A percentile compares a stretch with the other conserved stretches of the same genome.
These are phyloP conservation scores for Maniola jurtina DNA, from an alignment of 1,140 invertebrate species.

Conservation along the genomic window DNA sequence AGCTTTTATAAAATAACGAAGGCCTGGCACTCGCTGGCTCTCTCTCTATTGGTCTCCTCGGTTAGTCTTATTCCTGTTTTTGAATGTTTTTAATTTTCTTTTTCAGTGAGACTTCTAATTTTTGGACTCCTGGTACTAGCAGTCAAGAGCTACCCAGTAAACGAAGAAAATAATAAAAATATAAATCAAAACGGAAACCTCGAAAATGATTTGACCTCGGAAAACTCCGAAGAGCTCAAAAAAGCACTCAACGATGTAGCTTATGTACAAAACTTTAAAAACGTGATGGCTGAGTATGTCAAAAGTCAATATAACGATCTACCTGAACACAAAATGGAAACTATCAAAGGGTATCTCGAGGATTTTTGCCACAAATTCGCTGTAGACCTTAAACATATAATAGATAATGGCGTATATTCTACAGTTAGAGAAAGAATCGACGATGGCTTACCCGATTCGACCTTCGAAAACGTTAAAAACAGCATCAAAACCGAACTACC, in stretches of 20 bases:
- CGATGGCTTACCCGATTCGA: slow-evolving; percentile 41
- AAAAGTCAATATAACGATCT: slow-evolving; percentile 33
- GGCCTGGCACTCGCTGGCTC: too few species aligned
- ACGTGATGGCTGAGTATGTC: slow-evolving; percentile 38
- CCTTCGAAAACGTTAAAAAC: slow-evolving; percentile 38
- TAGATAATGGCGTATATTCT: slow-evolving; percentile 19
- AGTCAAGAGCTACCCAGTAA: slow-evolving; percentile 14
- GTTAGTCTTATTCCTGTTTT: too few species aligned
- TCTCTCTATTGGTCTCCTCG: too few species aligned
- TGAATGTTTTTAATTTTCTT: too few species aligned
- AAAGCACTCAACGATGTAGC: slow-evolving; percentile 24
- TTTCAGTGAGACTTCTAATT: background rate
- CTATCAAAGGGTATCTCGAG: slow-evolving; percentile 33
- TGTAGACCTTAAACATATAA: slow-evolving; percentile 37
- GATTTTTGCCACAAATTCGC: slow-evolving; percentile 41
- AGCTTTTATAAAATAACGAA: too few species aligned
- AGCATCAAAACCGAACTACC: slow-evolving; percentile 38
- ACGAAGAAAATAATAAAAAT: slow-evolving; percentile 6
- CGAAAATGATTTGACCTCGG: slow-evolving; percentile 8
- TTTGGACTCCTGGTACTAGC: slow-evolving; percentile 5
- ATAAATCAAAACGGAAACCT: slow-evolving; percentile 1
- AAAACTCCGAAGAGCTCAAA: slow-evolving; percentile 20
- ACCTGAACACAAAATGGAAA: slow-evolving; percentile 32
- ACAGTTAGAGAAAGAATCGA: slow-evolving; percentile 26
- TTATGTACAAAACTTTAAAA: slow-evolving; percentile 38